Base-by-base conservation (phyloP, 2,888 invertebrate species). In the Aporophyla lueneburgensis region DNA sequence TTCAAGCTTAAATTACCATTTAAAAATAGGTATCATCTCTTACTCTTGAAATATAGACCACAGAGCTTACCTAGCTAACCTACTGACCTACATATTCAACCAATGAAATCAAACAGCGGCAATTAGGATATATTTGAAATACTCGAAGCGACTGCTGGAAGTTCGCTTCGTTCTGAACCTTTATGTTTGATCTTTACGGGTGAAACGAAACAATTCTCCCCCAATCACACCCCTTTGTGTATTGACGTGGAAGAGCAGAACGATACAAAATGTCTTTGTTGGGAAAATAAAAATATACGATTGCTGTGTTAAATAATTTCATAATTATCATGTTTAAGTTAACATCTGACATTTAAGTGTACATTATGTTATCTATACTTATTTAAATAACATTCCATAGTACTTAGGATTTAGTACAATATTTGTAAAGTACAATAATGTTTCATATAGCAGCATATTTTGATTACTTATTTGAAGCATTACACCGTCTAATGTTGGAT, bases 301-400 rank as follows among this genome's bases (percentile, higher is more conserved):
- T 63, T 62, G 12, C 16, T 68, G 27, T 70, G 40, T 63, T 63
- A 14, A 71, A 70, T 81, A 54, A 54, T 84, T 69, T 84, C 63
- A 49, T 73, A 54, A 54, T 54, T 24, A 66, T 59, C 62, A 58
- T 72, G 58, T 71, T 49, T 62, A 49, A 40, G 33, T 82, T 77
- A 67, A 80, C 74, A 74, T 79, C 43, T 79, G 81, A 79, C 84
- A 65, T 73, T 68, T 72, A 75, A 70, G 65, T 61, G 61, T 83
- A 76, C 76, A 74, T 61, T 62, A 71, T 71, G 59, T 56, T 74
- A 86, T 63, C 43, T 21, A 54, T 67, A 51, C 10, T 6, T 51
- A 62, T 53, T 62, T 69, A 56, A 3, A 56, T 54, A 59, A 70
- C 40, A 76, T 54, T 43, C 58, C 40, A 43, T 81, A 58, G n/a